Conservation (phyloP, 2,888 invertebrate genomes). For the Agrotis segetum region DNA sequence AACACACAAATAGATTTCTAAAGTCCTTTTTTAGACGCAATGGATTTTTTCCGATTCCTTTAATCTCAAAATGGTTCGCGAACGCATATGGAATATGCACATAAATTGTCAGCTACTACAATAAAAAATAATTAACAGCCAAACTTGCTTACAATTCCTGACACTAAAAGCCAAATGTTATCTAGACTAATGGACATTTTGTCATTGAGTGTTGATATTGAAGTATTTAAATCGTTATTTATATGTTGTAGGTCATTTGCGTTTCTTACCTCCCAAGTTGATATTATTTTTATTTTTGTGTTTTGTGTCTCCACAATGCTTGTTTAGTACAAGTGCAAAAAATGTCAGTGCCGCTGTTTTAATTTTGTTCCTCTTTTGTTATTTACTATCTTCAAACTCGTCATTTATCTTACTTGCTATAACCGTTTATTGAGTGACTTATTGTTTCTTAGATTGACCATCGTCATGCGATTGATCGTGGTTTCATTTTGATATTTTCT, state of each 20-base stretch:
- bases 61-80: no score
- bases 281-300: conserved; percentile 12
- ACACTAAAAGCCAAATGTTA: conserved; percentile 57
- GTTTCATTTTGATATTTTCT: not conserved
- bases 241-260: conserved; percentile 18
- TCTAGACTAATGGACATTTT: conserved; percentile 41
- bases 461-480: no score
- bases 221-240: conserved; percentile 22
- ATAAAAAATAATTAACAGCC: conserved; percentile 36
- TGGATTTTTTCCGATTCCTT: not conserved
- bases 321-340: conserved; percentile 2
- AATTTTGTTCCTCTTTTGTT: not conserved
- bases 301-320: not conserved
- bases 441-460: not conserved
- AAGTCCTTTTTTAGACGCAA: not conserved
- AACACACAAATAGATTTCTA: not conserved
- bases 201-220: conserved; percentile 39
- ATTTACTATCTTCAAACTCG: not conserved
- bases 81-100: not conserved
- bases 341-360: not conserved
- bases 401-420: not conserved
- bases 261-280: conserved; percentile 55
- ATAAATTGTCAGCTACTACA: conserved; percentile 6
- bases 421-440: not conserved
- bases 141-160: conserved; percentile 32